Percentiles rank a stretch among this genome's conserved stretches.
phyloP scores from a whole-genome alignment of 2,888 invertebrate species.

The Ochropleura leucogaster region DNA sequence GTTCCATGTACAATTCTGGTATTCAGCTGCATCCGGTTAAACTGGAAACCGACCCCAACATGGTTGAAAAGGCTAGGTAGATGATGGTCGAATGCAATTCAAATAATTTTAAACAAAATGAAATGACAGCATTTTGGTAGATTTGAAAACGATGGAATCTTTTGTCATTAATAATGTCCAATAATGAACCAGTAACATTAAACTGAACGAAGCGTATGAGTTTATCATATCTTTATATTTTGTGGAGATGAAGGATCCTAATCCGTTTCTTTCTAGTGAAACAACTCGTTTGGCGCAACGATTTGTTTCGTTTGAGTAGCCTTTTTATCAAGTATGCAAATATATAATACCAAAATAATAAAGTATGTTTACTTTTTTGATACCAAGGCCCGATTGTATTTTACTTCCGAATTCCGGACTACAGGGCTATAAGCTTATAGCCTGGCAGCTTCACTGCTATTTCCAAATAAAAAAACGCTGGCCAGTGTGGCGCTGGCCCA shows the following conservation, averaged over 20 bases:
- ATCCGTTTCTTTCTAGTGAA: constrained; percentile 3
- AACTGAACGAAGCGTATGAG: not conserved
- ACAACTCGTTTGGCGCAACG: not conserved
- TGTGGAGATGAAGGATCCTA: not conserved
- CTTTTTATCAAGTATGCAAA: not conserved
- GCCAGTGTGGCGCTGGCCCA: no score
- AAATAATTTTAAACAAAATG: no score
- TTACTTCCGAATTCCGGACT: not conserved
- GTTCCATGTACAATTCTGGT: no score
- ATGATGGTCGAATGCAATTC: no score
- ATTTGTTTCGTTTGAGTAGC: no score
- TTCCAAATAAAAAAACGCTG: not conserved
- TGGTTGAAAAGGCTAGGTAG: no score
- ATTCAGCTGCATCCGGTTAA: no score
- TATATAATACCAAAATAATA: not conserved
- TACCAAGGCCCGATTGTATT: not conserved
- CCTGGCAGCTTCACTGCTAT: not conserved
- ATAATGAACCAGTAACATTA: no score
- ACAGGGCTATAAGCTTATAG: not conserved
- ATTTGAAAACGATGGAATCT: not conserved
- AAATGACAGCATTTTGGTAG: not conserved
- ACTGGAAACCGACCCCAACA: no score
- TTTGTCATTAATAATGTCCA: not conserved
- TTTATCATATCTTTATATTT: constrained; percentile 1
- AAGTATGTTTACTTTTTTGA: not conserved